Percentiles rank a stretch among this genome's conserved stretches.
Conservation (phyloP, 2,797 vertebrate species). For the Thamnophis elegans region DNA sequence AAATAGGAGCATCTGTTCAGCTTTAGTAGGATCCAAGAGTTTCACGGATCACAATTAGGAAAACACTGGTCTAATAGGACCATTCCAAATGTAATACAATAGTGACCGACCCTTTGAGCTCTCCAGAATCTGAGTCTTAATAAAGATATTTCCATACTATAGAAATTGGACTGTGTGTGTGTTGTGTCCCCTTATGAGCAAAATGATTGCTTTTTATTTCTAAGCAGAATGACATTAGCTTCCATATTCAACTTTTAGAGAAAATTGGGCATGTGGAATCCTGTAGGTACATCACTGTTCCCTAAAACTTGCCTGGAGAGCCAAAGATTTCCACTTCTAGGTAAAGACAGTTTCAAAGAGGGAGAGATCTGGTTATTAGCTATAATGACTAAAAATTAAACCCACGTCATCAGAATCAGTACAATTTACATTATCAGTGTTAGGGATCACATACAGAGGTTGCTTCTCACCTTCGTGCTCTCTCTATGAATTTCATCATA, state of each 20-base stretch:
- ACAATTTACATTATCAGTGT: neutral
- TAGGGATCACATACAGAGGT: neutral
- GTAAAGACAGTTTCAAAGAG: neutral
- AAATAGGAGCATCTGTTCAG: neutral
- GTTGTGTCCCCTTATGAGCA: neutral
- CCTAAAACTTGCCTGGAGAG: neutral
- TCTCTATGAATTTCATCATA: neutral
- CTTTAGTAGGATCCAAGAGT: neutral
- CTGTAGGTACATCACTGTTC: neutral
- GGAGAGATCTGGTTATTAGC: neutral
- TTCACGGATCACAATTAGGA: neutral
- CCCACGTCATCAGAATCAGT: neutral
- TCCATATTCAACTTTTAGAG: neutral
- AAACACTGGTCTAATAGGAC: neutral
- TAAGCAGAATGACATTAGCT: neutral
- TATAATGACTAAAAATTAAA: neutral
- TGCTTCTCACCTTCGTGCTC: neutral
- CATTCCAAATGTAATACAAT: neutral
- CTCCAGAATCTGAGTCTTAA: neutral
- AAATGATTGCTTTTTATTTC: neutral
- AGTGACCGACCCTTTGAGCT: neutral
- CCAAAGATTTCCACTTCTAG: neutral
- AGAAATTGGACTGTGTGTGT: neutral
- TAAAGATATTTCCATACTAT: neutral
- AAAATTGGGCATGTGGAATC: neutral